Evolutionary conservation across 2,797 vertebrate species (phyloP).

Genomic region (Gymnodraco acuticeps): DNA sequence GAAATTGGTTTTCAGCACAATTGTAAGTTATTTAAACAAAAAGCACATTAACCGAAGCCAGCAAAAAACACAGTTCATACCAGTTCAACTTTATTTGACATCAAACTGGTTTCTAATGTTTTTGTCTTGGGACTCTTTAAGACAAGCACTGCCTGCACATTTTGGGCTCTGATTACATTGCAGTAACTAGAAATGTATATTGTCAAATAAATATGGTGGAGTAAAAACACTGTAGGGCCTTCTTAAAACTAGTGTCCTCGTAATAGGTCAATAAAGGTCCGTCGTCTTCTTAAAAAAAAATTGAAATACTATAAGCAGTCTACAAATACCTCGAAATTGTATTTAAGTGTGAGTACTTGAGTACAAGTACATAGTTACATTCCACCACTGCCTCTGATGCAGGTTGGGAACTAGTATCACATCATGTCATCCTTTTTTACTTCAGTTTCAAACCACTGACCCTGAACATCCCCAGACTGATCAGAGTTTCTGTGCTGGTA

Average conservation of each 20-base stretch:
- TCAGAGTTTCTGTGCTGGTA: slow-evolving; percentile 32
- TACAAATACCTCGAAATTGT: not conserved
- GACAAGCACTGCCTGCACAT: not conserved
- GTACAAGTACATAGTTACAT: not conserved
- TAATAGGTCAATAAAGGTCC: no score
- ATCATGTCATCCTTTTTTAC: not conserved
- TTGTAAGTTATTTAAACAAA: no score
- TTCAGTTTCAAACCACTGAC: not conserved
- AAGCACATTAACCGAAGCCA: no score
- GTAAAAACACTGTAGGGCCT: not conserved
- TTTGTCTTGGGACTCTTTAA: not conserved
- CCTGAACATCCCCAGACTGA: slow-evolving; percentile 1
- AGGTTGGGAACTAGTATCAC: not conserved
- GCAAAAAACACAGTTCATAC: not conserved
- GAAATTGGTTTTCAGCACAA: no score
- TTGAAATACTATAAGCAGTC: not conserved
- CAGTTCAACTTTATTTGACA: not conserved
- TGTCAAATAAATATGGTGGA: not conserved
- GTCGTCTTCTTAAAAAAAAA: not conserved
- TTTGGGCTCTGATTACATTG: not conserved
- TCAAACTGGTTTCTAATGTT: not conserved
- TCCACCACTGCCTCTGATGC: not conserved
- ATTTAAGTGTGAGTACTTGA: not conserved
- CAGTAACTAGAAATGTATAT: not conserved
- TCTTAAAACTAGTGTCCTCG: not conserved